phyloP scores from a whole-genome alignment of 37 sponge, comb jelly and placozoan species.

The Corticium candelabrum region DNA sequence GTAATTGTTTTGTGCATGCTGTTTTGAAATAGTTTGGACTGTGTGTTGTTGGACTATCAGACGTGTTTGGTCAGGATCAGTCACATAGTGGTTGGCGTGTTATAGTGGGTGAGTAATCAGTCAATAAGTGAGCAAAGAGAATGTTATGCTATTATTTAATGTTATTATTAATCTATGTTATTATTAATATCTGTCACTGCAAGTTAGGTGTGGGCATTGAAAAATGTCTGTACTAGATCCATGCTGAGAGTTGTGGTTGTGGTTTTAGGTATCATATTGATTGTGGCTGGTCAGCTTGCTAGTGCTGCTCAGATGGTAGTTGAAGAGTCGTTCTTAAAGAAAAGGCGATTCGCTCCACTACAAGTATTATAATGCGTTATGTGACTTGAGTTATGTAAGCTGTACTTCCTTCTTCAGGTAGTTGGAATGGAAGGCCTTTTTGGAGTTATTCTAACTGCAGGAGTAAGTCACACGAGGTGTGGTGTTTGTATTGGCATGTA shows the following conservation, averaged over 20 bases:
- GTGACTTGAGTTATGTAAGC: background rate
- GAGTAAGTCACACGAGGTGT: too few species aligned
- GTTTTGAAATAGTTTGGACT: background rate
- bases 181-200: too few species aligned
- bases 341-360: constrained; percentile 6
- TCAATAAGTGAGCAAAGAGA: too few species aligned
- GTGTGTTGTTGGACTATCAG: background rate
- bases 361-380: background rate
- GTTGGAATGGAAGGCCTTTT: constrained; percentile 34
- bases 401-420: constrained; percentile 9
- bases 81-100: background rate
- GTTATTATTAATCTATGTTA: too few species aligned
- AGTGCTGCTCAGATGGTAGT: constrained; percentile 33
- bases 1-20: too few species aligned
- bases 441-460: constrained; percentile 20
- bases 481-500: too few species aligned
- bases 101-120: background rate
- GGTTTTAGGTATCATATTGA: constrained; percentile 21
- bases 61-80: background rate
- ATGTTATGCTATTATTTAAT: too few species aligned
- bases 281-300: constrained; percentile 18
- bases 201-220: too few species aligned
- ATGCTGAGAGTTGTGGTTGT: constrained; percentile 1
- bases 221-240: too few species aligned
- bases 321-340: constrained; percentile 29